phyloP scores from a whole-genome alignment of 2,888 invertebrate genomes.

The Campoplex nolae region DNA sequence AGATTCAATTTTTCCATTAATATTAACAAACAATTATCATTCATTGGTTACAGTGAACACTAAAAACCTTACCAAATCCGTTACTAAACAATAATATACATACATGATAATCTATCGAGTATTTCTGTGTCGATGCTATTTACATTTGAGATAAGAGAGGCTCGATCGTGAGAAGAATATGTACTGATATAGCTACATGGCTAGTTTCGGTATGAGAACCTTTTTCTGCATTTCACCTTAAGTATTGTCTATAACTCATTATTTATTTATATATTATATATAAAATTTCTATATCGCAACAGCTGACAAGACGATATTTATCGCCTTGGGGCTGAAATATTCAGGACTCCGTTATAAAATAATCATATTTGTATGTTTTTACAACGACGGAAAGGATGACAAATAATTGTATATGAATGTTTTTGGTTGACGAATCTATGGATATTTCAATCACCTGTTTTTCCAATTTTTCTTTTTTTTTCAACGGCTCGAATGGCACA shows the following conservation, averaged over 20 bases:
- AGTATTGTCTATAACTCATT: constrained; percentile 21
- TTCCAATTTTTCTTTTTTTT: background rate
- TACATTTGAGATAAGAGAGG: constrained; percentile 52
- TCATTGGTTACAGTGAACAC: constrained; percentile 10
- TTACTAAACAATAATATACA: constrained; percentile 1
- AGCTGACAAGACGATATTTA: background rate
- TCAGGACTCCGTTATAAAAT: background rate
- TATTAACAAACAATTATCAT: background rate
- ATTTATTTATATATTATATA: constrained; percentile 9
- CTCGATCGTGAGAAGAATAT: constrained; percentile 30
- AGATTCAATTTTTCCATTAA: background rate
- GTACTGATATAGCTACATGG: constrained; percentile 27
- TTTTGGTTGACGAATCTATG: background rate
- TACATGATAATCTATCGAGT: constrained; percentile 62
- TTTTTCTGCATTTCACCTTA: constrained; percentile 15
- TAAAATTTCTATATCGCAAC: background rate
- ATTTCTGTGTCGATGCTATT: constrained; percentile 62
- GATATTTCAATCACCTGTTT: background rate
- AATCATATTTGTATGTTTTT: background rate
- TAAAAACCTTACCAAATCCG: background rate
- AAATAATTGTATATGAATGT: background rate
- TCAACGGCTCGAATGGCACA: constrained; percentile 3
- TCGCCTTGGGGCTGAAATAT: background rate
- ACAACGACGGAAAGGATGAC: background rate
- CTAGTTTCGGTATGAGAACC: constrained; percentile 11